These are phyloP conservation scores for Cheumatopsyche charites DNA, from an alignment of 1,140 invertebrate species.

Conservation along the genomic window DNA sequence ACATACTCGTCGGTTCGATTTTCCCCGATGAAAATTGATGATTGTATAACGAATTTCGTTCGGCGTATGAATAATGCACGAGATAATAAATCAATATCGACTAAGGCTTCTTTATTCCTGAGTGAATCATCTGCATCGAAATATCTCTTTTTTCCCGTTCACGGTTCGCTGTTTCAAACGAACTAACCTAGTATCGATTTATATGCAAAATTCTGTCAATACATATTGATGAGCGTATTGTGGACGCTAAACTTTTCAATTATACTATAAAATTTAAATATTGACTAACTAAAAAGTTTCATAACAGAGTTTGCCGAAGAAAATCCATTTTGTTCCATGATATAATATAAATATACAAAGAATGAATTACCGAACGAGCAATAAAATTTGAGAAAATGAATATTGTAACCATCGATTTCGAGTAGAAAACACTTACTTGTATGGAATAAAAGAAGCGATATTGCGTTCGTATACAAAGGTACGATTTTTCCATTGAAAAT, in stretches of 20 bases:
- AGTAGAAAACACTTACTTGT: neutral
- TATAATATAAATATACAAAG: neutral
- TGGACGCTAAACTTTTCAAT: neutral
- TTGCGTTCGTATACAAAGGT: neutral
- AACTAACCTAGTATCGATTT: conserved; percentile 1
- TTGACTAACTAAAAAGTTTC: too few relatives aligned
- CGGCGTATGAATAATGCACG: conserved; percentile 26
- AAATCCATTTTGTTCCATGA: too few relatives aligned
- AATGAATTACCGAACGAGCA: neutral
- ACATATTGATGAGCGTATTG: conserved; percentile 20
- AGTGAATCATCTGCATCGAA: neutral
- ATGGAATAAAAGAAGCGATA: neutral
- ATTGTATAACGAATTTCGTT: conserved; percentile 14
- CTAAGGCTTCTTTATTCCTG: too few relatives aligned
- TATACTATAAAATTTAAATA: too few relatives aligned
- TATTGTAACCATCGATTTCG: neutral
- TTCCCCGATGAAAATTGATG: conserved; percentile 22
- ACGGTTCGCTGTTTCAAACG: neutral
- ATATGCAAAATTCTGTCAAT: conserved; percentile 14
- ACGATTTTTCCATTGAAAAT: neutral
- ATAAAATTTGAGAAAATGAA: neutral
- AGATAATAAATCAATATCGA: conserved; percentile 32
- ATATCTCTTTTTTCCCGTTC: neutral
- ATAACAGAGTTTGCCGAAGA: neutral
- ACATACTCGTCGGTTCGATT: neutral